phyloP scores from a whole-genome alignment of 2,797 vertebrate genomes.

The Sylvia borin region DNA sequence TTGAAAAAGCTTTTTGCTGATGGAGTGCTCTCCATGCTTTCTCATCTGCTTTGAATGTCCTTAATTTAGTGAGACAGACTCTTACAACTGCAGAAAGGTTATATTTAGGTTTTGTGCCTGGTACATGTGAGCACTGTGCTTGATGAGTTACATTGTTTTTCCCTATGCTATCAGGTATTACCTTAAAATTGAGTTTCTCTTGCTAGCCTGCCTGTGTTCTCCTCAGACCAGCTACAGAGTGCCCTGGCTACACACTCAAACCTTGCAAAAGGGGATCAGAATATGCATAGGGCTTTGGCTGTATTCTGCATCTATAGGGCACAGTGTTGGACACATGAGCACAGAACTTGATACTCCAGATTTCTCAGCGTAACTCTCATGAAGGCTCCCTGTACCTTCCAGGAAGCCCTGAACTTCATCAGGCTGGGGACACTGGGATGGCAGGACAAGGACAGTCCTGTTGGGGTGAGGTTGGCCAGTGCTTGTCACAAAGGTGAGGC shows the following conservation, averaged over 20 bases:
- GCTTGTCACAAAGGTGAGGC: fast-evolving
- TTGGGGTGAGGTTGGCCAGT: neutral
- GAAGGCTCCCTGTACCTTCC: neutral
- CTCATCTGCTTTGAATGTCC: conserved; percentile 50
- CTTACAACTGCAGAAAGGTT: neutral
- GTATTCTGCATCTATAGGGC: neutral
- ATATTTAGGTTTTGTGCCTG: conserved; percentile 46
- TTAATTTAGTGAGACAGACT: conserved; percentile 58
- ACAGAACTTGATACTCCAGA: neutral
- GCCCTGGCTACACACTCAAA: neutral
- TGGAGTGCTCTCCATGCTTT: conserved; percentile 20
- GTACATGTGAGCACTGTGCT: neutral
- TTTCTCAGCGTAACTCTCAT: neutral
- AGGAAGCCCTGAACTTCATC: neutral
- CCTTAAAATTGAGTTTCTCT: neutral
- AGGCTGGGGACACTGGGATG: neutral
- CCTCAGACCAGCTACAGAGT: neutral
- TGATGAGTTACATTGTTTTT: neutral
- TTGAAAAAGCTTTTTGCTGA: conserved; percentile 46
- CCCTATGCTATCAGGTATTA: neutral
- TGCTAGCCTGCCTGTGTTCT: neutral
- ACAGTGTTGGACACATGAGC: neutral
- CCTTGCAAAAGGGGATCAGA: neutral
- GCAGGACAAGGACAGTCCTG: no score
- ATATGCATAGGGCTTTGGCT: neutral